Base-by-base conservation (phyloP, 2,888 invertebrate genomes). In the Ormia ochracea region DNA sequence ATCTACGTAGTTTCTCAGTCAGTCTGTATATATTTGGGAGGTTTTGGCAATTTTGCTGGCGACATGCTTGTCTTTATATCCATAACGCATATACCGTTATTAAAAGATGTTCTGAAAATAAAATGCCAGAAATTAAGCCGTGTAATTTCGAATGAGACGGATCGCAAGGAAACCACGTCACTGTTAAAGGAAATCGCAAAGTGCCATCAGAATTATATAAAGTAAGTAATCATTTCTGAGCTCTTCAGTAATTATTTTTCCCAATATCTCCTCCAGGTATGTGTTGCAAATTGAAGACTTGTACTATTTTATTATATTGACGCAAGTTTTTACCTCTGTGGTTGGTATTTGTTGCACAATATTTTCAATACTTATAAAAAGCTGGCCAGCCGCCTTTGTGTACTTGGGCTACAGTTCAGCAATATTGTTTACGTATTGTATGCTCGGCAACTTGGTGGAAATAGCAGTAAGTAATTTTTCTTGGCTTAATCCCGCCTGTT, bases 31-130 rank as follows among this genome's bases (percentile, higher is more conserved):
- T 0, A 9, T 4, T 68, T 86, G 31, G 86, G 85, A 0, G 81
- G 73, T 0, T 83, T 87, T 48, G 86, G 86, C 0, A 86, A 87
- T 19, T 87, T 84, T 56, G 83, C 83, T 0, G 83, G 80, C 1
- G 86, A 86, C 19, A 85, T 86, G 84, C 85, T 81, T 19, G 63
- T 86, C 4, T 86, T 86, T 31, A 12, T 83, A 0, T 83, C 81
- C 3, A 80, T 86, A 12, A 52, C 77, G 4, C 84, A 86, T 56
- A 72, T 86, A 5, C 84, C 86, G 0, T 31, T 87, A 4, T 56
- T 84, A 1, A 87, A 83, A 65, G 84, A 86, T 45, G 81, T 86
- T 10, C 82, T 87, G 1, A 82, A 56, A 3, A 54, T 78, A 0
- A 86, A 87, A 58, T 68, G 84, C 0, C 17, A 82, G n/a, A 83